Conservation (phyloP, 1,140 invertebrate species). For the Delia radicum region DNA sequence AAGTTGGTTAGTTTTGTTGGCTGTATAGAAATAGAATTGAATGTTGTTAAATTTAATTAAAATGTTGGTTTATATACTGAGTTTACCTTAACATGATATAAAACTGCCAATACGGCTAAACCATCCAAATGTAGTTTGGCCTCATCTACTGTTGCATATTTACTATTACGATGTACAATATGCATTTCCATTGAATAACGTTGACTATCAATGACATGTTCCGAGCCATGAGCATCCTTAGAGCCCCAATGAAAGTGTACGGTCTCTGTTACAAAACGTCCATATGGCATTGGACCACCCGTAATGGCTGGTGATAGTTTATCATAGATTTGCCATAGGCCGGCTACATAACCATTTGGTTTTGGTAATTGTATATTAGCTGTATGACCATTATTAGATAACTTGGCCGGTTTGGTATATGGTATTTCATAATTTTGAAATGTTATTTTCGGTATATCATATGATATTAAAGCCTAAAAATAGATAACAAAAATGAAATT, state of each 20-base stretch:
- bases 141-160: conserved; percentile 64
- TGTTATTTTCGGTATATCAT: not conserved
- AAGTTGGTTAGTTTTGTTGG: conserved; percentile 29
- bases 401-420: not conserved
- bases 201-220: conserved; percentile 58
- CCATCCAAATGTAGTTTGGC: conserved; percentile 71
- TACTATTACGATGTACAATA: conserved; percentile 81
- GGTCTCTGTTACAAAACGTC: conserved; percentile 55
- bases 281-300: conserved; percentile 38
- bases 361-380: conserved; percentile 25
- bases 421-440: conserved; percentile 18
- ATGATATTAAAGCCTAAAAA: not conserved
- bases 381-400: conserved; percentile 24
- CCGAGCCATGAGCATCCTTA: conserved; percentile 57
- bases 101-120: conserved; percentile 77
- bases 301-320: conserved; percentile 54
- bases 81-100: conserved; percentile 68
- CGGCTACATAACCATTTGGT: not conserved
- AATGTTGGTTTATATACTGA: not conserved
- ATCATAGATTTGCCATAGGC: conserved; percentile 2
- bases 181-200: conserved; percentile 79
- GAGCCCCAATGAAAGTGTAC: conserved; percentile 63
- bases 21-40: not conserved
- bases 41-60: not conserved
- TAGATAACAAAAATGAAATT: not conserved